phyloP scores from a whole-genome alignment of 2,113 vertebrate genomes.

The Mastomys natalensis region DNA sequence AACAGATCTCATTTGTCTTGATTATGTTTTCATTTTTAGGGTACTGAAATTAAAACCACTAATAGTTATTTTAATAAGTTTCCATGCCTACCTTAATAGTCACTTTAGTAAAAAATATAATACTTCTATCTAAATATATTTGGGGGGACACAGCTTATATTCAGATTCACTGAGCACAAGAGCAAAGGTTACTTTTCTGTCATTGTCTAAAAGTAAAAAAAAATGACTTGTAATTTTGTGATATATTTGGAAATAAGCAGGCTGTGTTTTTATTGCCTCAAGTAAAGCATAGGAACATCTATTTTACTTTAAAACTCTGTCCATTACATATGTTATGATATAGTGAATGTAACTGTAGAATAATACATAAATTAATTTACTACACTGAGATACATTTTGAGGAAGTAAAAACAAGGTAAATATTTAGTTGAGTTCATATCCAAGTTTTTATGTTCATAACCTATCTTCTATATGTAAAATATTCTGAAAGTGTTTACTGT shows the following conservation, averaged over 20 bases:
- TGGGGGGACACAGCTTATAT: neutral
- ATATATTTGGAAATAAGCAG: neutral
- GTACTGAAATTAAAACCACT: neutral
- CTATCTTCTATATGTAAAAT: neutral
- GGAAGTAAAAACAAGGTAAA: neutral
- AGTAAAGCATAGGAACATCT: neutral
- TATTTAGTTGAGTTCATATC: neutral
- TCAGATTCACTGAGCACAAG: slow-evolving; percentile 3
- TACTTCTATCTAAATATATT: slow-evolving; percentile 26
- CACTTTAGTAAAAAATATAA: slow-evolving; percentile 37
- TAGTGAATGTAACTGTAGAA: slow-evolving; percentile 1
- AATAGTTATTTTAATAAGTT: slow-evolving; percentile 52
- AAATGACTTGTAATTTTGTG: slow-evolving; percentile 21
- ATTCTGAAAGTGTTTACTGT: slow-evolving; percentile 23
- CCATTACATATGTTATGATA: neutral
- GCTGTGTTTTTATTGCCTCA: neutral
- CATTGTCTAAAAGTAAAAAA: neutral
- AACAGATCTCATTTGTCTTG: neutral
- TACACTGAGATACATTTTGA: neutral
- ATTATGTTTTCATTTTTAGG: slow-evolving; percentile 50
- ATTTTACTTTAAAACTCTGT: neutral
- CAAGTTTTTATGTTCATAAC: neutral
- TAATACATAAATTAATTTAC: slow-evolving; percentile 5
- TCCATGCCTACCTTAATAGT: slow-evolving; percentile 3
- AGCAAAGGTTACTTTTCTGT: slow-evolving; percentile 38